These are phyloP conservation scores for Tineola bisselliella DNA, from an alignment of 2,888 invertebrate species.

Conservation along the genomic window DNA sequence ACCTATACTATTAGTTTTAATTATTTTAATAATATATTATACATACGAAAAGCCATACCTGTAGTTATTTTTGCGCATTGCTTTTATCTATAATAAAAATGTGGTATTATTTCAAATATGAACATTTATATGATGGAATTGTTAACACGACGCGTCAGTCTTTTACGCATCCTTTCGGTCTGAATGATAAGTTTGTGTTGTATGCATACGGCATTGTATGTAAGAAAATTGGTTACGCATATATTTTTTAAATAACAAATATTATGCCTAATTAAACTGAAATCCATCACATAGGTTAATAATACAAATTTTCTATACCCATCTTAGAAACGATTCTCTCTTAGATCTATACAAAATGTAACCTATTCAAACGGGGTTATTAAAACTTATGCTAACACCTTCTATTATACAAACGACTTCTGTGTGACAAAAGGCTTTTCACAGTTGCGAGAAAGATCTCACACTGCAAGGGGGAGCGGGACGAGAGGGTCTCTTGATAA, in stretches of 20 bases:
- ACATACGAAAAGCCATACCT: no score
- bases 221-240: neutral
- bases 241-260: no score
- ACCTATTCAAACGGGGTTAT: neutral
- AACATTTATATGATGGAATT: no score
- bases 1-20: neutral
- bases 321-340: no score
- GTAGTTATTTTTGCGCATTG: no score
- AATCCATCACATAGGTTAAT: neutral
- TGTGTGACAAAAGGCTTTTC: constrained; percentile 1
- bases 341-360: neutral
- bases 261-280: no score
- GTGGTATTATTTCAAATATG: no score
- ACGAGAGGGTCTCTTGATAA: neutral
- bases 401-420: neutral
- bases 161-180: no score
- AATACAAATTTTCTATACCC: neutral
- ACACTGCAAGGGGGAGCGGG: neutral
- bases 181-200: no score
- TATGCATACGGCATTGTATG: neutral
- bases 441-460: neutral
- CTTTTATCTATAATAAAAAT: no score
- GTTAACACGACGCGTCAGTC: no score
- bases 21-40: neutral
- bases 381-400: neutral